Percentiles rank a stretch among this genome's conserved stretches.
These are phyloP conservation scores for Drosophila kanapiae DNA, from an alignment of 1,140 invertebrate species.

Conservation along the genomic window DNA sequence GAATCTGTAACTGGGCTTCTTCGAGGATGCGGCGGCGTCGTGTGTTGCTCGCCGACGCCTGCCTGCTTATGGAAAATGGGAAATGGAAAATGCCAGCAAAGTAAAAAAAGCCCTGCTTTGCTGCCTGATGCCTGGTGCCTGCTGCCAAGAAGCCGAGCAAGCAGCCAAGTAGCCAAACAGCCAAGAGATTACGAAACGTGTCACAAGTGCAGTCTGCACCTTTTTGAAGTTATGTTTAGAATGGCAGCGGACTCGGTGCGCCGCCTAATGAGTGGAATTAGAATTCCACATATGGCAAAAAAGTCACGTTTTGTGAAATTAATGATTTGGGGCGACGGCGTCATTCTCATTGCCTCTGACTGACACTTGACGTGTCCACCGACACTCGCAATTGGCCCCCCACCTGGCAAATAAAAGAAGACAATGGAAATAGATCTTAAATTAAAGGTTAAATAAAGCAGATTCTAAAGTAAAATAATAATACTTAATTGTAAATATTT, in stretches of 20 bases:
- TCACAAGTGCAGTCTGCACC: conserved; percentile 82
- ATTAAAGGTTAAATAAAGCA: neutral
- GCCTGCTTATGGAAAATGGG: conserved; percentile 63
- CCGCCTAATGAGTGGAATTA: conserved; percentile 79
- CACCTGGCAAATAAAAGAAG: neutral
- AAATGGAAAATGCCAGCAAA: conserved; percentile 48
- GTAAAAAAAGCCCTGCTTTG: conserved; percentile 50
- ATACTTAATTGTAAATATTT: neutral
- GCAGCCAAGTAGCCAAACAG: conserved; percentile 34
- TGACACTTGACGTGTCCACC: conserved; percentile 41
- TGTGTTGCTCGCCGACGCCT: conserved; percentile 45
- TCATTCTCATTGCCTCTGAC: conserved; percentile 57
- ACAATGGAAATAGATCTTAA: neutral
- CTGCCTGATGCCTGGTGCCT: conserved; percentile 6
- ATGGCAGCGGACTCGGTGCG: conserved; percentile 58
- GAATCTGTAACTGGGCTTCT: conserved; percentile 48
- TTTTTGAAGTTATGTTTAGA: conserved; percentile 82
- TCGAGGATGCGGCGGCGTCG: conserved; percentile 37
- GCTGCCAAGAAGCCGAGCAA: conserved; percentile 6
- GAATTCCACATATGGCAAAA: conserved; percentile 82
- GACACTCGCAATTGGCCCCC: conserved; percentile 19
- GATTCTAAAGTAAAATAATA: neutral
- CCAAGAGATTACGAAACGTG: conserved; percentile 82
- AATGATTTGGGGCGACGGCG: conserved; percentile 77
- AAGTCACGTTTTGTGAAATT: conserved; percentile 81